These are phyloP conservation scores for Siderastrea radians DNA, from an alignment of 92 coral and sea anemone species.

Conservation along the genomic window DNA sequence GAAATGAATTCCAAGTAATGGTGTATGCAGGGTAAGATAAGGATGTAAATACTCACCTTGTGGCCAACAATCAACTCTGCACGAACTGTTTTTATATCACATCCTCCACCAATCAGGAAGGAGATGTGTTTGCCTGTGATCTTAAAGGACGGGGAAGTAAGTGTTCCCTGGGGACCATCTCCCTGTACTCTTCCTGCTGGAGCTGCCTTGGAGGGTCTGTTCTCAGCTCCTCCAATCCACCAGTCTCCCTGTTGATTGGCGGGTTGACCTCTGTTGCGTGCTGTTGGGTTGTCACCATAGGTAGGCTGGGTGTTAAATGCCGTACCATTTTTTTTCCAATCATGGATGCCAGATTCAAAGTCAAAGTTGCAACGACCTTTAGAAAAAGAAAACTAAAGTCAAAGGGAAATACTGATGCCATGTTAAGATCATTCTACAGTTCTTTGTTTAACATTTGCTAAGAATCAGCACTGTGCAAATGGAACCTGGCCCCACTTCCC, in stretches of 20 bases:
- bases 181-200: conserved; percentile 28
- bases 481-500: no score
- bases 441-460: no score
- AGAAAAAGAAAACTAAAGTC: no score
- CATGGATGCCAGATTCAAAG: conserved; percentile 66
- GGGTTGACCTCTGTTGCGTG: no score
- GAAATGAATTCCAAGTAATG: neutral
- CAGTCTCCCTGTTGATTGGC: neutral
- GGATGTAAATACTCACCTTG: neutral
- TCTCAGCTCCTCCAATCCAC: conserved; percentile 20
- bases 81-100: conserved; percentile 34
- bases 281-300: conserved; percentile 67
- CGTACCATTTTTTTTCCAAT: conserved; percentile 66
- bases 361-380: conserved; percentile 49
- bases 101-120: neutral
- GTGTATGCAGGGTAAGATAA: no score
- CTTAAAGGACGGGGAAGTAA: no score
- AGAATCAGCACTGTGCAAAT: no score
- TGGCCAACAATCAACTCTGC: conserved; percentile 62
- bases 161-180: no score
- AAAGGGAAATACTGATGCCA: no score
- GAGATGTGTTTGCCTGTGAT: conserved; percentile 38
- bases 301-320: conserved; percentile 71
- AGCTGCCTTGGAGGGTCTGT: conserved; percentile 43
- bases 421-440: no score